phyloP scores from a whole-genome alignment of 1,140 invertebrate genomes.

The Aphaenogaster ashmeadi region DNA sequence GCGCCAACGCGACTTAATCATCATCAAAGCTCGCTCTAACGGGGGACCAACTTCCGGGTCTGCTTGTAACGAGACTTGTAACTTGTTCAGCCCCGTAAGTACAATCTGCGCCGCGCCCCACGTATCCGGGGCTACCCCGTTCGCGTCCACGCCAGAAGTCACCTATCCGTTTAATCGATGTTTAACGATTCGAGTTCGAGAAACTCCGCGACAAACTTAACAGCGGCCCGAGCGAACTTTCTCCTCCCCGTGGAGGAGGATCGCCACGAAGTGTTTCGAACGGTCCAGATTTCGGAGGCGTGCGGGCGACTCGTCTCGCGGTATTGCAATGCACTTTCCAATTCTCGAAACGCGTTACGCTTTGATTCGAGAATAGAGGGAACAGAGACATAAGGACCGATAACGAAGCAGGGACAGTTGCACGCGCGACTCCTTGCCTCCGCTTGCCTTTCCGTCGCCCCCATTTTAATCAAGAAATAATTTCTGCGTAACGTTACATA shows the following conservation, averaged over 20 bases:
- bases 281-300: slow-evolving; percentile 69
- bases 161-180: slow-evolving; percentile 77
- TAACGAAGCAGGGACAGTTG: slow-evolving; percentile 14
- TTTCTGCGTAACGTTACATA: neutral
- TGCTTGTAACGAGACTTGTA: slow-evolving; percentile 74
- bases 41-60: slow-evolving; percentile 44
- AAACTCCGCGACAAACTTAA: slow-evolving; percentile 46
- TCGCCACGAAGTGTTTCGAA: slow-evolving; percentile 42
- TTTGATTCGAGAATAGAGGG: neutral
- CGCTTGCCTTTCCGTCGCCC: neutral
- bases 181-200: slow-evolving; percentile 75
- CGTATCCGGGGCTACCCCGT: slow-evolving; percentile 43
- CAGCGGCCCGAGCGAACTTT: slow-evolving; percentile 30
- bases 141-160: slow-evolving; percentile 44
- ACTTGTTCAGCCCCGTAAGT: slow-evolving; percentile 52
- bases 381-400: neutral
- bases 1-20: slow-evolving; percentile 53
- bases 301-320: slow-evolving; percentile 57
- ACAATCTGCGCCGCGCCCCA: slow-evolving; percentile 65
- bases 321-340: slow-evolving; percentile 14
- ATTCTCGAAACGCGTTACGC: slow-evolving; percentile 21
- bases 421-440: neutral
- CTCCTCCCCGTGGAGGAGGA: neutral
- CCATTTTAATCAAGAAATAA: neutral
- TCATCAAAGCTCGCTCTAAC: slow-evolving; percentile 70